Base-by-base conservation (phyloP, 2,888 invertebrate genomes). In the Eudemis profundana region DNA sequence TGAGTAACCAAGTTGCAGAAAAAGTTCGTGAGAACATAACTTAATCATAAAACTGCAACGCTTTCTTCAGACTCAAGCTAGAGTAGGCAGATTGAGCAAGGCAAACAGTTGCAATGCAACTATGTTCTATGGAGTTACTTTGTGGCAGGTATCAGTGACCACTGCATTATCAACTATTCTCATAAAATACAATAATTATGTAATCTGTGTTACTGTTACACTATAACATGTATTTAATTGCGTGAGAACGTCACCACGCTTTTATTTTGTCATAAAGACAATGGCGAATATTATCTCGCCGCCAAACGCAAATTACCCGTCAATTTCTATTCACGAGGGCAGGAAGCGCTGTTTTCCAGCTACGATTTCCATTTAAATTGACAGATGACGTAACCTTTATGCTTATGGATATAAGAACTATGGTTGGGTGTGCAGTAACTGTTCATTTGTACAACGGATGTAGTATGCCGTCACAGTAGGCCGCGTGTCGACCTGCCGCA, bases 271-370 rank as follows among this genome's bases (percentile, higher is more conserved):
- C 21, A 14, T 36, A 50, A 42, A 51, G 12, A 64, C 64, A 57
- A 64, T 59, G 42, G 42, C 29, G 15, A 64, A 59, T 51, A 64
- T 64, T 64, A 64, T 64, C 64, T 64, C 57, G 27, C 44, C 50
- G 23, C 57, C 36, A 51, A 59, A 64, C 65, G 53, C 59, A 65
- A 59, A 65, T 60, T 65, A 53, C 65, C 65, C 65, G 53, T 60
- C 65, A 60, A 79, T 78, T 79, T 76, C 78, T 81, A 83, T 81
- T 82, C 80, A 84, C 78, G 80, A 81, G 76, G 77, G 77, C 87
- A 85, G 89, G 89, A 86, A 86, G 81, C 78, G 75, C 76, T 78
- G 87, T 87, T 88, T 86, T 84, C 84, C 81, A 89, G 86, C 85
- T 72, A 74, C 74, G 75, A 77, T 65, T 65, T 60, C 79, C 77